Percentiles rank a stretch among this genome's conserved stretches.
These are phyloP conservation scores for Clytia hemisphaerica DNA, from an alignment of 30 jellyfish, hydroid and myxozoan species.

Conservation along the genomic window DNA sequence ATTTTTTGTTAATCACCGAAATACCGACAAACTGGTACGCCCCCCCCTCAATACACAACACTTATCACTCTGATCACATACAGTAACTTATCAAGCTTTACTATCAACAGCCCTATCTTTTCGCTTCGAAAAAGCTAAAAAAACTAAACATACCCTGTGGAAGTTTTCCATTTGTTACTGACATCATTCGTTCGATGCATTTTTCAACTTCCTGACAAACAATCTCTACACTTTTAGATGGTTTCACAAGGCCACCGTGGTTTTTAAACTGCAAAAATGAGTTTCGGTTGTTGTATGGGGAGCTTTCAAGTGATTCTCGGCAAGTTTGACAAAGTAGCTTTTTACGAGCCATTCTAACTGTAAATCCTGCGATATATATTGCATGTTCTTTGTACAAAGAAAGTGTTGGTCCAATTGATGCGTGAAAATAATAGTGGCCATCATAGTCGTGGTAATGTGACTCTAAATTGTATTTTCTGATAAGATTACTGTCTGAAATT, in stretches of 20 bases:
- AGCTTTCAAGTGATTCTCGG: slow-evolving; percentile 3
- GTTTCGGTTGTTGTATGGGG: background rate
- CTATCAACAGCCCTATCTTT: too few relatives aligned
- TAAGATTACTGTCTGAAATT: slow-evolving; percentile 22
- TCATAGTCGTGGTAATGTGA: slow-evolving; percentile 7
- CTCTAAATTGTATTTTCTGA: slow-evolving; percentile 30
- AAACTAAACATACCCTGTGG: slow-evolving; percentile 40
- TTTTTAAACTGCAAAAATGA: slow-evolving; percentile 38
- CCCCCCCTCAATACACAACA: too few relatives aligned
- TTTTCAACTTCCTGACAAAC: slow-evolving; percentile 50
- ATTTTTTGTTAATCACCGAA: too few relatives aligned
- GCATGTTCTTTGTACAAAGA: slow-evolving; percentile 46
- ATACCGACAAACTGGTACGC: too few relatives aligned
- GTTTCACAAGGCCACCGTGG: slow-evolving; percentile 57
- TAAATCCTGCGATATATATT: slow-evolving; percentile 50
- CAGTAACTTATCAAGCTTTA: too few relatives aligned
- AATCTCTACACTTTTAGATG: slow-evolving; percentile 32
- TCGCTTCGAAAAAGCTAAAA: too few relatives aligned
- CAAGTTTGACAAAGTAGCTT: slow-evolving; percentile 6
- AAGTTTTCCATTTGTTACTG: slow-evolving; percentile 37
- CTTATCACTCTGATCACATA: too few relatives aligned
- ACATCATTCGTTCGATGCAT: slow-evolving; percentile 36
- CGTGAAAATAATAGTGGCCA: slow-evolving; percentile 41
- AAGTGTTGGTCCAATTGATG: slow-evolving; percentile 21
- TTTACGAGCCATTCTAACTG: slow-evolving; percentile 20